These are phyloP conservation scores for Brachyistius frenatus DNA, from an alignment of 2,113 vertebrate genomes.

Conservation along the genomic window DNA sequence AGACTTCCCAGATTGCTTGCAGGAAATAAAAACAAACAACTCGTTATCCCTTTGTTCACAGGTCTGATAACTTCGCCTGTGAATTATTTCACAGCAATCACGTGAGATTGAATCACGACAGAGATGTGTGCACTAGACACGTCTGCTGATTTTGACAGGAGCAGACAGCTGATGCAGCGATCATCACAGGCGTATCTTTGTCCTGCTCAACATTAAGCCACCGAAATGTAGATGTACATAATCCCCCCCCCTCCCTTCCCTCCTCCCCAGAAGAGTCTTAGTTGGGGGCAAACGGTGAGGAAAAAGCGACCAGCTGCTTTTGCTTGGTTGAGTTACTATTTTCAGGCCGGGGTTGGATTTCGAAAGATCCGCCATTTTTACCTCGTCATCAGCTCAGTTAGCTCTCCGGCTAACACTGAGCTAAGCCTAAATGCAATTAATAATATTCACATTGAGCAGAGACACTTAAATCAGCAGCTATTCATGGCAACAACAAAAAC, in stretches of 20 bases:
- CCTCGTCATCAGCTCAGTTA: conserved; percentile 90
- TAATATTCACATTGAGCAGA: not conserved
- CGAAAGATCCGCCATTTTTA: conserved; percentile 99
- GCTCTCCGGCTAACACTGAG: conserved; percentile 69
- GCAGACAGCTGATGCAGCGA: conserved; percentile 66
- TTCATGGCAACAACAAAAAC: not conserved
- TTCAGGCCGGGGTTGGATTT: conserved; percentile 93
- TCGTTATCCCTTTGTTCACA: not conserved
- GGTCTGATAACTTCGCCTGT: conserved; percentile 1
- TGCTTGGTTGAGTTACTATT: conserved; percentile 76
- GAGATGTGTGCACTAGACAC: not conserved
- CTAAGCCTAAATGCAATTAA: not conserved
- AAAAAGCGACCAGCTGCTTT: conserved; percentile 38
- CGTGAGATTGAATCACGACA: not conserved
- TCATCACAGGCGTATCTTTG: conserved; percentile 60
- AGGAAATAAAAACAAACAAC: conserved; percentile 13
- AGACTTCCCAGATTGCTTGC: not conserved
- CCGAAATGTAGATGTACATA: conserved; percentile 38
- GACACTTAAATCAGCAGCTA: not conserved
- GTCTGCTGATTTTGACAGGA: conserved; percentile 13
- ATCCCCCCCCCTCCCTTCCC: conserved; percentile 16
- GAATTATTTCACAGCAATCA: not conserved
- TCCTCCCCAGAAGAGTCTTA: too few relatives aligned
- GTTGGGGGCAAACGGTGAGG: not conserved
- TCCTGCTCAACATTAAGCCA: conserved; percentile 64